Base-by-base conservation (phyloP, 2,888 invertebrate species). In the Drosophila multiciliata region DNA sequence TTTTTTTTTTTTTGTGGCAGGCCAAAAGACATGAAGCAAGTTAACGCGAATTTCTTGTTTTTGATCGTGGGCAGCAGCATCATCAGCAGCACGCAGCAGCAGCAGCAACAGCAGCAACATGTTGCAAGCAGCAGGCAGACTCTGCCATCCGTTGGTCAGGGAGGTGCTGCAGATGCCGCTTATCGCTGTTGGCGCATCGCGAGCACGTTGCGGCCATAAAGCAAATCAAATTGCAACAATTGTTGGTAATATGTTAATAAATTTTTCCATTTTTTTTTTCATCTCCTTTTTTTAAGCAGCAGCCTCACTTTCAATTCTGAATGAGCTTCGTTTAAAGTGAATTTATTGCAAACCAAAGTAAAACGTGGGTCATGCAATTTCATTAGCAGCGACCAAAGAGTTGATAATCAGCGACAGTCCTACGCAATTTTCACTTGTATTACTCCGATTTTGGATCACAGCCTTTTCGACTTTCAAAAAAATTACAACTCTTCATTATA, bases 141-240 rank as follows among this genome's bases (percentile, higher is more conserved):
- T 66, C 20, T 54, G 50, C 54, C 66, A 77, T 53, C 61, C 23
- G 23, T 58, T 54, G 78, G 36, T 26, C 66, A 64, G 45, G 45
- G 66, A 71, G 74, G 36, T 58, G 69, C 63, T 66, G 69, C 70
- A 57, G 75, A 54, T 66, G 70, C 63, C 58, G 81, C 86, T 86
- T 77, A 85, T 86, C 86, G 81, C 85, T 85, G 71, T 58, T 75
- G 69, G 90, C 76, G 48, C 64, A 85, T 87, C 90, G 74, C 78
- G 45, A 49, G 74, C 87, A 87, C 87, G 87, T 83, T 78, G 80
- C 59, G 67, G 64, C 75, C 82, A 87, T 87, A 87, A 90, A 87
- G 87, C 85, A 90, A 87, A 87, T 90, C 82, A 90, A 90, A 87
- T 90, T 88, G 87, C 87, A 89, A 88, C 87, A 87, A 90, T 87